Base-by-base conservation (phyloP, 2,888 invertebrate genomes). In the Leptinotarsa peninsularis region DNA sequence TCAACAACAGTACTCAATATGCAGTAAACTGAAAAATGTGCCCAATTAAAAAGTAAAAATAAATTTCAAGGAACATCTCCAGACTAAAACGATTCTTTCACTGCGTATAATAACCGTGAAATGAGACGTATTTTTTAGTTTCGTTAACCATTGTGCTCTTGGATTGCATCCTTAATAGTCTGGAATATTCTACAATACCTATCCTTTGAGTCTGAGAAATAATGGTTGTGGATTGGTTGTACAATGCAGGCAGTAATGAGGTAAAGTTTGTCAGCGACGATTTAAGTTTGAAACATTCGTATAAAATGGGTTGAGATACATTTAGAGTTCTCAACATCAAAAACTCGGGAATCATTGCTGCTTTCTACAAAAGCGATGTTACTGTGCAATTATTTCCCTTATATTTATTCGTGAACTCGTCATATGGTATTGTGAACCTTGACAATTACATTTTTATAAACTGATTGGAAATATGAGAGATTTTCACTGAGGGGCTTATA, bases 101-200 rank as follows among this genome's bases (percentile, higher is more conserved):
- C 81, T 83, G 80, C 82, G 84, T 83, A 85, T 86, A 86, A 86
- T 83, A 84, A 80, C 83, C 86, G 85, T 86, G 86, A 86, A 86
- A 86, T 86, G 86, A 86, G 85, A 79, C 82, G 81, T 82, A 83
- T 86, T 85, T 82, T 76, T 74, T 76, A 72, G 72, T 73, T 73
- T 72, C 73, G 67, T 73, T n/a, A 49, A 68, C 70, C 74, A 74
- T 78, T 78, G 74, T 78, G 73, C 73, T 71, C n/a, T 60, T 52
- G 75, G 77, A 73, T 77, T 73, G 67, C 68, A 74, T 74, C 74
- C 73, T 74, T 69, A 74, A 76, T 76, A 72, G 74, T 58, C 50
- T 76, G 68, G 68, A 71, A 71, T 63, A 67, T 73, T 71, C 73
- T 67, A 76, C 73, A 74, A 76, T 76, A 73, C 72, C 33, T 14